Conservation (phyloP, 2,888 invertebrate species). For the Heliconius ethilla region DNA sequence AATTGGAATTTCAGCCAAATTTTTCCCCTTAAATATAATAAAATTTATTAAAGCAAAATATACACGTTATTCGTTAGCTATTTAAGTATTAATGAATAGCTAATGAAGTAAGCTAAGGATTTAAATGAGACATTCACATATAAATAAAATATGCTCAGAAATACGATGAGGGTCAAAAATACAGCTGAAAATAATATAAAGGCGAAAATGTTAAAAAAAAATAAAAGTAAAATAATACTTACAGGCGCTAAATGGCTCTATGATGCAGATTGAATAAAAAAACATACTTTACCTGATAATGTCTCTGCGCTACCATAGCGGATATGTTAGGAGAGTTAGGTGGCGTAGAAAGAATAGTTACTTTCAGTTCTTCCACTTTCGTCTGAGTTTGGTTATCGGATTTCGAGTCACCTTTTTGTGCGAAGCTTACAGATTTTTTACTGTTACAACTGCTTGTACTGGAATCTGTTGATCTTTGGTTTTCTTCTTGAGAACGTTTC, state of each 20-base stretch:
- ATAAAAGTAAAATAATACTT: constrained; percentile 69
- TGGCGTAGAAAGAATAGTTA: constrained; percentile 81
- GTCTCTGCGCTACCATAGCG: constrained; percentile 81
- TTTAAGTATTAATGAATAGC: constrained; percentile 37
- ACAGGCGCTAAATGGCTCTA: constrained; percentile 75
- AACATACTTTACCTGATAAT: constrained; percentile 78
- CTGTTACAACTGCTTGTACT: constrained; percentile 82
- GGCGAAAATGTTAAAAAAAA: constrained; percentile 43
- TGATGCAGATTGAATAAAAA: constrained; percentile 56
- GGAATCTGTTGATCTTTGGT: constrained; percentile 82
- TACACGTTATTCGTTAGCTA: constrained; percentile 15
- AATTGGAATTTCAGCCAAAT: constrained; percentile 84
- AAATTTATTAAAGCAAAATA: constrained; percentile 2
- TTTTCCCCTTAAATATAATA: constrained; percentile 73
- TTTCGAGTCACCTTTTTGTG: constrained; percentile 78
- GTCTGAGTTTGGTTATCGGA: constrained; percentile 66
- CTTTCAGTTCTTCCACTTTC: constrained; percentile 78
- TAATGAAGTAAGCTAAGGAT: constrained; percentile 41
- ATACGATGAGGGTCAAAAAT: constrained; percentile 41
- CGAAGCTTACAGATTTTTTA: constrained; percentile 90
- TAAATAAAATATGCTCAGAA: constrained; percentile 38
- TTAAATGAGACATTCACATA: constrained; percentile 21
- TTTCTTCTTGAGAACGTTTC: constrained; percentile 86
- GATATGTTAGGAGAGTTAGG: constrained; percentile 90
- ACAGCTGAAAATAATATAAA: constrained; percentile 30